Evolutionary conservation across 64 coral and sea anemone genomes (phyloP), one percentile per base, ranked within the genome.

Genomic region (Cladopsammia gracilis): DNA sequence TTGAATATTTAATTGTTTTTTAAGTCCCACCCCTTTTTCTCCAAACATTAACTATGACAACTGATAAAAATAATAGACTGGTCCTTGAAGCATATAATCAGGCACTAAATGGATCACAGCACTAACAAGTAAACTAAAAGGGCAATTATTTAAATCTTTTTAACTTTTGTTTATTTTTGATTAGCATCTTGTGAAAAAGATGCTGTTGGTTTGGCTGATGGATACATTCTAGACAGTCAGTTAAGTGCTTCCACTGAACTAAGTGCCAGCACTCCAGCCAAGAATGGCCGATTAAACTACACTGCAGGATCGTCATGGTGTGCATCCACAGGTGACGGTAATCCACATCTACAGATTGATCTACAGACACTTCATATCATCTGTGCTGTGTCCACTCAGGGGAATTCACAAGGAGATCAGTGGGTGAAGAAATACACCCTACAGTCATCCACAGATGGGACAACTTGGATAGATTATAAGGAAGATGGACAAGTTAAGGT

Each of bases 361-460:
- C 58, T 95, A 10, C 58, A 81, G 34, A 53, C 49, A 86, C 70
- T 65, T 66, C 25, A 77, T 15, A 75, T 65, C 23, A 90, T 95
- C n/a, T 95, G 93, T 76, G 79, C 75, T 66, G 79, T 90, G 45
- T 71, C 70, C 19, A 90, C 93, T 14, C 87, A 95, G 79, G 89
- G 89, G 10, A 91, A 91, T 71, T 68, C 77, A 1, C 50, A 59
- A 72, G 66, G 48, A 61, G 70, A 88, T 71, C 77, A 94, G 75
- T 94, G 92, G 92, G 92, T 94, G n/a, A 77, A 78, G 68, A 81
- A 77, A 49, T 94, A 79, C 69, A 51, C 45, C 15, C 83, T 94
- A 10, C 65, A 82, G 12, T 58, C 53, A 81, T 94, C 92, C 49
- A 88, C 20, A 19, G 78, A 88, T 70, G 85, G 52, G 20, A 82